Conservation (phyloP, 1,140 invertebrate genomes). For the Melitaea cinxia region DNA sequence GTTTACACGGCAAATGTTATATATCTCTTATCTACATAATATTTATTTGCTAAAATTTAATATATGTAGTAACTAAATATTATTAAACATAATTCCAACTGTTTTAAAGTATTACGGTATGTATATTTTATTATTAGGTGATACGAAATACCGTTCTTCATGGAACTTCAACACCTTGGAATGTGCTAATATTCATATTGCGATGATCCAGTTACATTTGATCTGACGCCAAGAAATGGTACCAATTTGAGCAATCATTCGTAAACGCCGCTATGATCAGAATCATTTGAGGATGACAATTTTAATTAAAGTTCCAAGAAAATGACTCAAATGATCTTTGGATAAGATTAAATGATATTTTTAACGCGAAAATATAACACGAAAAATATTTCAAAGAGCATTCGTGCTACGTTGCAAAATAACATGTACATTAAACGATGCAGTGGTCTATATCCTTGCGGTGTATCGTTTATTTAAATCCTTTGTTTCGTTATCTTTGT, state of each 20-base stretch:
- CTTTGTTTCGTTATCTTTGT: conserved; percentile 42
- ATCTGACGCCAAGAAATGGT: conserved; percentile 20
- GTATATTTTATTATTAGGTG: neutral
- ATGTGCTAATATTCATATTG: conserved; percentile 6
- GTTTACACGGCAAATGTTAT: neutral
- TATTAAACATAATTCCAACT: neutral
- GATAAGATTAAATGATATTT: conserved; percentile 1
- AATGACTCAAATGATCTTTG: neutral
- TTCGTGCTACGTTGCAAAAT: neutral
- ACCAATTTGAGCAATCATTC: conserved; percentile 12
- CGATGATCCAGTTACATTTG: conserved; percentile 23
- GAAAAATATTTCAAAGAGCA: neutral
- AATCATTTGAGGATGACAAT: neutral
- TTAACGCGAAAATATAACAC: neutral
- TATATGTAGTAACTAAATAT: too few relatives aligned
- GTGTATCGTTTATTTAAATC: conserved; percentile 1
- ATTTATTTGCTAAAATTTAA: too few relatives aligned
- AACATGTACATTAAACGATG: neutral
- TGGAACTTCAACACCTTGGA: neutral
- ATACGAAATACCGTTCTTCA: neutral
- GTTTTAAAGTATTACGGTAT: neutral
- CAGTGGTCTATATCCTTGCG: neutral
- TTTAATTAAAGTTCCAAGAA: conserved; percentile 14
- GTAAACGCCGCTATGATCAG: conserved; percentile 3
- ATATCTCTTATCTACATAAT: too few relatives aligned